Evolutionary conservation across 2,113 vertebrate genomes (phyloP).

Genomic region (Paraplagusia blochii): DNA sequence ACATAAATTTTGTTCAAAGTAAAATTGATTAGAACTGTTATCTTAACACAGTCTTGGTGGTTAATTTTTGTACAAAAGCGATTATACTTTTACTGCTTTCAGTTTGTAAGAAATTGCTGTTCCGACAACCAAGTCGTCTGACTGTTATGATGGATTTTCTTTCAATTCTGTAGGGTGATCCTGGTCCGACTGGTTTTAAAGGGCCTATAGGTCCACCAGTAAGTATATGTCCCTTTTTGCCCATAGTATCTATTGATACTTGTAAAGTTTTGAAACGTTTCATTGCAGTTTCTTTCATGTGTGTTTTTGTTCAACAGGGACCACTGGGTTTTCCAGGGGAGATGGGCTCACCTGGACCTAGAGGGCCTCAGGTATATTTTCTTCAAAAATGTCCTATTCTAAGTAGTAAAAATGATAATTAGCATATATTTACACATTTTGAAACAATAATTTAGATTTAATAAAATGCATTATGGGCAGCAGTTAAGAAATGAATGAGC

Average conservation of each 20-base stretch:
- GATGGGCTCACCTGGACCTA: slow-evolving; percentile 65
- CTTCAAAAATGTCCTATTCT: neutral
- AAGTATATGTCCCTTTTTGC: slow-evolving; percentile 3
- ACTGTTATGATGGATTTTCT: neutral
- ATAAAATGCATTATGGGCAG: too few relatives aligned
- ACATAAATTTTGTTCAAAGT: too few relatives aligned
- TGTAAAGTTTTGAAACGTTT: neutral
- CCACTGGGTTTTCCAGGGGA: slow-evolving; percentile 72
- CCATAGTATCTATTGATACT: neutral
- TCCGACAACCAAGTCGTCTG: too few relatives aligned
- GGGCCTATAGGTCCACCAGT: slow-evolving; percentile 77
- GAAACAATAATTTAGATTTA: too few relatives aligned
- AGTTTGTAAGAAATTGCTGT: too few relatives aligned
- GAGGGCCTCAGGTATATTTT: slow-evolving; percentile 71
- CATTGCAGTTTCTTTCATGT: neutral
- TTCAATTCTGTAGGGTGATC: slow-evolving; percentile 71
- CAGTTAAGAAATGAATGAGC: too few relatives aligned
- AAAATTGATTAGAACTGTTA: too few relatives aligned
- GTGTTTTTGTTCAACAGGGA: slow-evolving; percentile 67
- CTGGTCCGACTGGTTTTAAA: slow-evolving; percentile 69
- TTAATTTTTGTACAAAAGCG: too few relatives aligned
- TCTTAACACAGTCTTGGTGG: too few relatives aligned
- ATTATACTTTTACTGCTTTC: too few relatives aligned
- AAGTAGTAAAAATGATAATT: neutral
- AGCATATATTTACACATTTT: too few relatives aligned